These are phyloP conservation scores for Chiridota heheva DNA, from an alignment of 35 echinoderm and acorn worm genomes.

Conservation along the genomic window DNA sequence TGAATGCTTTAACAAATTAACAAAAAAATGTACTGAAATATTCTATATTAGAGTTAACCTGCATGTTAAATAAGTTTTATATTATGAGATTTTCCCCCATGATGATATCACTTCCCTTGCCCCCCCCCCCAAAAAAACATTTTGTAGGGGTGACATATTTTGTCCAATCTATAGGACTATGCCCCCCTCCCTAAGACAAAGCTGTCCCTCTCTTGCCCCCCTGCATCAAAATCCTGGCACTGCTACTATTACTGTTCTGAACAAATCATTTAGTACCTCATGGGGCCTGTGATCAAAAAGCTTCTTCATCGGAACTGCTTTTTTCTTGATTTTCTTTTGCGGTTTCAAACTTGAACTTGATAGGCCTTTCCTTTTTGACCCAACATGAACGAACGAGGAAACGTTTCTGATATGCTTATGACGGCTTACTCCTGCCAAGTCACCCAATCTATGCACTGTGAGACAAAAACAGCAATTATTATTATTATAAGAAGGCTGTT, in stretches of 20 bases:
- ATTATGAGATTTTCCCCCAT: neutral
- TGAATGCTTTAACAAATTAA: neutral
- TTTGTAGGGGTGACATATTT: neutral
- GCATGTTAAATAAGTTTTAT: neutral
- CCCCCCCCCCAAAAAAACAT: too few relatives aligned
- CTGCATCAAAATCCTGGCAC: neutral
- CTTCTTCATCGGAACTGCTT: slow-evolving; percentile 45
- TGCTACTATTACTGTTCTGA: neutral
- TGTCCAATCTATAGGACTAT: neutral
- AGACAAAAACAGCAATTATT: neutral
- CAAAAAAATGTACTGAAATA: neutral
- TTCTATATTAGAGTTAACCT: neutral
- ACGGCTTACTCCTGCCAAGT: slow-evolving; percentile 30
- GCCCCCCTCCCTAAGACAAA: neutral
- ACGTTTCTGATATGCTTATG: slow-evolving; percentile 33
- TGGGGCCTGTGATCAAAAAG: slow-evolving; percentile 95
- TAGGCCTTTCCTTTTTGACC: slow-evolving; percentile 7
- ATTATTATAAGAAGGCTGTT: too few relatives aligned
- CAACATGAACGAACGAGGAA: slow-evolving; percentile 62
- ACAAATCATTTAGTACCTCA: slow-evolving; percentile 47
- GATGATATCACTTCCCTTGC: neutral
- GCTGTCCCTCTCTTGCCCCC: neutral
- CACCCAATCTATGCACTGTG: slow-evolving; percentile 69
- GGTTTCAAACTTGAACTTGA: neutral
- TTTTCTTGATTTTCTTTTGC: slow-evolving; percentile 31